Conservation (phyloP, 2,113 vertebrate genomes). For the Cichladusa arquata region DNA sequence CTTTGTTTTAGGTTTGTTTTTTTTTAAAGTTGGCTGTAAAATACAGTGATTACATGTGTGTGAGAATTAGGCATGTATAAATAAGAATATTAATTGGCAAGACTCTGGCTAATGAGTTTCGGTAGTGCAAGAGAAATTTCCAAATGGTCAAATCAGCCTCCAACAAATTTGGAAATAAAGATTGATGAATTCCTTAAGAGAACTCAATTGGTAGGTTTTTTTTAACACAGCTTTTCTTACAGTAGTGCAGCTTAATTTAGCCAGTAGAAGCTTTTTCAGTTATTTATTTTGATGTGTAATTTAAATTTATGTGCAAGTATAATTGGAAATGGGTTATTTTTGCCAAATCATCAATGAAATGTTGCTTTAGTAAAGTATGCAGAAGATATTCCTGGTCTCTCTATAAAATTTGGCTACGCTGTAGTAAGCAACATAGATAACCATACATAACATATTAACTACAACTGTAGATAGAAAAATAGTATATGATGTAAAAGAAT, state of each 20-base stretch:
- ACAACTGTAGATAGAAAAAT: neutral
- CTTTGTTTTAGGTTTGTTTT: no score
- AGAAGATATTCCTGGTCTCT: neutral
- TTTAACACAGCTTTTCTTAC: neutral
- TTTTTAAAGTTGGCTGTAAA: neutral
- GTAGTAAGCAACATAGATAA: neutral
- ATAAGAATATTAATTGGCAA: neutral
- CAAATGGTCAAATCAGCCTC: neutral
- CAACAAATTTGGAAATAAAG: neutral
- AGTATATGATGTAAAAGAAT: neutral
- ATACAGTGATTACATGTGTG: neutral
- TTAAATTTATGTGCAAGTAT: constrained; percentile 45
- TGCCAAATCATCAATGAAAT: neutral
- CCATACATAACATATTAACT: no score
- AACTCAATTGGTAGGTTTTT: neutral
- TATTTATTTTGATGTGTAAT: neutral
- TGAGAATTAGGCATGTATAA: neutral
- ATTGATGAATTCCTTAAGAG: neutral
- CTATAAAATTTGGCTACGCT: neutral
- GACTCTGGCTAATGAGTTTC: neutral
- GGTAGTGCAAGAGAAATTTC: neutral
- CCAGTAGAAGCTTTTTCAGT: neutral
- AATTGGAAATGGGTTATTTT: neutral
- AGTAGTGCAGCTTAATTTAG: neutral
- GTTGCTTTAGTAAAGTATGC: neutral